Evolutionary conservation across 2,113 vertebrate genomes (phyloP), one percentile per base, ranked within the genome.

Genomic region (Gobius niger): DNA sequence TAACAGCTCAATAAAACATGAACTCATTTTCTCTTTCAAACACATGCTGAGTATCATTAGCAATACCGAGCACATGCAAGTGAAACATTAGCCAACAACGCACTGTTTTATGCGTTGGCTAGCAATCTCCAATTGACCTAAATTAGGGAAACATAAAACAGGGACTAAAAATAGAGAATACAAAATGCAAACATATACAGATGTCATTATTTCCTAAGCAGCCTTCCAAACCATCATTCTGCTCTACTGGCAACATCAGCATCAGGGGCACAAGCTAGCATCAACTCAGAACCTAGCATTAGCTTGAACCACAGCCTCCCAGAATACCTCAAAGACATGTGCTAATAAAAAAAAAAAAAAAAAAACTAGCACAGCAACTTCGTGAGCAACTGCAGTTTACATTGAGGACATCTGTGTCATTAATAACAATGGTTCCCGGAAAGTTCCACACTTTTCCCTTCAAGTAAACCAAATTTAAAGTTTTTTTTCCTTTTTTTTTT

Each of bases 1-100:
- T 34, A 34, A 34, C 24, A 54, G 34, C 62, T 14, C 9, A 49
- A 75, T 84, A 77, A 81, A 79, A 64, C 46, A 44, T 70, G 50
- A 52, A 67, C 52, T 56, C 44, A 65, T 70, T 1, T 42, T 68
- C 40, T 44, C 66, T 34, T 57, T 57, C 40, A 40, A 57, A 57
- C 24, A 57, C 14, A 57, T 57, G 54, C 24, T 57, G 34, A 57
- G 34, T 57, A 19, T 5, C 34, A 56, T 12, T 56, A 24, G 19
- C 53, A 34, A 56, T 14, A 19, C 24, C 10, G 14, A 11, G 18
- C 52, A 24, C 52, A 57, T 57, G 53, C 19, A 54, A 54, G 24
- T 11, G 19, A 54, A 34, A 54, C 53, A 54, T 54, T 54, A 54
- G 53, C 53, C 53, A 24, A 16, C 53, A 24, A 16, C 24, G 16